Percentiles rank a stretch among this genome's conserved stretches.
phyloP scores from a whole-genome alignment of 2,888 invertebrate genomes.

The Tipula vernalis region DNA sequence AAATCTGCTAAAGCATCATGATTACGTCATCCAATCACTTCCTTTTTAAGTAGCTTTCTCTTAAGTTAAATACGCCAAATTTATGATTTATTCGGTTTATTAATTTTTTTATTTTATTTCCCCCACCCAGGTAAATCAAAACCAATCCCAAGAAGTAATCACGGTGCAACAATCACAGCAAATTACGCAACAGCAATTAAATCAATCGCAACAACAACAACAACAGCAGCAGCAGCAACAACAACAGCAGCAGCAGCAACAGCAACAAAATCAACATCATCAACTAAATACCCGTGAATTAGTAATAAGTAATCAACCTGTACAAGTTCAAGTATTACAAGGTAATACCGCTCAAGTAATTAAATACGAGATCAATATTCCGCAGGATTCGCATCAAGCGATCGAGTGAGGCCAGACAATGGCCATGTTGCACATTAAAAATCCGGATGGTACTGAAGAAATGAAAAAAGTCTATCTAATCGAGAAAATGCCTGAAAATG shows the following conservation, averaged over 20 bases:
- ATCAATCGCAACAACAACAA: constrained; percentile 31
- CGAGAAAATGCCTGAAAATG: constrained; percentile 7
- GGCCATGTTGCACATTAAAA: constrained; percentile 17
- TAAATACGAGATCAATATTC: constrained; percentile 45
- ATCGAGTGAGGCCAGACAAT: constrained; percentile 21
- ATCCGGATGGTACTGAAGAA: constrained; percentile 17
- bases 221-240: constrained; percentile 24
- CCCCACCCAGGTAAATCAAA: neutral
- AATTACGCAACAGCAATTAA: constrained; percentile 29
- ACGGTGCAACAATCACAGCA: constrained; percentile 25
- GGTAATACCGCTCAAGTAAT: constrained; percentile 36
- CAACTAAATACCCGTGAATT: constrained; percentile 33
- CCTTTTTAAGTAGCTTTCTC: too few species aligned
- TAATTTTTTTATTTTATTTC: neutral
- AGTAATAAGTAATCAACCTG: constrained; percentile 35
- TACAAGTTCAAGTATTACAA: constrained; percentile 32
- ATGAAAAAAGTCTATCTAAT: constrained; percentile 15
- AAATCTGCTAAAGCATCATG: too few species aligned
- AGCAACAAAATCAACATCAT: constrained; percentile 24
- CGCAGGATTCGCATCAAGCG: constrained; percentile 29
- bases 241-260: constrained; percentile 22
- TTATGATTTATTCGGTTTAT: neutral
- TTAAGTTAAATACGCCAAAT: neutral
- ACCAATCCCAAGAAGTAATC: constrained; percentile 25
- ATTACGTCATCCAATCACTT: too few species aligned